phyloP scores from a whole-genome alignment of 2,797 vertebrate genomes.

The Scomberomorus guttatus region DNA sequence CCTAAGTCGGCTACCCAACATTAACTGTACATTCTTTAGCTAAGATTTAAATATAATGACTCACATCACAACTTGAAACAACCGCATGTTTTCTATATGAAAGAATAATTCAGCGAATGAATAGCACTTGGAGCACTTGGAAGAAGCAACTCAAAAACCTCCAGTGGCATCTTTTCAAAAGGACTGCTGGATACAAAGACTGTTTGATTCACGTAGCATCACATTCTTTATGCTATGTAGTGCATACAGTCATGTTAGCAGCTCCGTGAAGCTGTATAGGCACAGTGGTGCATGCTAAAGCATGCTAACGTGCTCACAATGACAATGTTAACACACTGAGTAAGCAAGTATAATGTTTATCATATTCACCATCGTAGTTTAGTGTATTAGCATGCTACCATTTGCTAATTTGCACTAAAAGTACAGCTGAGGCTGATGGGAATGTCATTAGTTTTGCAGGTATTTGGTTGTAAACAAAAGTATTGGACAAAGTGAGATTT shows the following conservation, averaged over 20 bases:
- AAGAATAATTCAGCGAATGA: neutral
- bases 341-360: too few species aligned
- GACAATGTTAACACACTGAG: too few species aligned
- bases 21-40: neutral
- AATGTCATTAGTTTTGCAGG: too few species aligned
- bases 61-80: neutral
- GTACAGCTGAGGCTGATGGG: too few species aligned
- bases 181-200: neutral
- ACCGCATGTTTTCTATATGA: neutral
- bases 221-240: neutral
- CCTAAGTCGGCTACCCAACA: neutral
- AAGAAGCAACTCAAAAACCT: neutral
- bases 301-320: neutral
- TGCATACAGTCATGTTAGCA: neutral
- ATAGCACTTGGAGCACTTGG: neutral
- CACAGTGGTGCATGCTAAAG: too few species aligned
- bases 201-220: neutral
- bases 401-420: neutral
- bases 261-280: neutral
- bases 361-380: too few species aligned
- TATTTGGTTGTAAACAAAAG: neutral
- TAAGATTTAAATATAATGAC: neutral
- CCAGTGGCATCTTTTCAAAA: neutral
- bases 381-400: neutral
- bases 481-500: too few species aligned